phyloP scores from a whole-genome alignment of 2,797 vertebrate species.

The Mus caroli region DNA sequence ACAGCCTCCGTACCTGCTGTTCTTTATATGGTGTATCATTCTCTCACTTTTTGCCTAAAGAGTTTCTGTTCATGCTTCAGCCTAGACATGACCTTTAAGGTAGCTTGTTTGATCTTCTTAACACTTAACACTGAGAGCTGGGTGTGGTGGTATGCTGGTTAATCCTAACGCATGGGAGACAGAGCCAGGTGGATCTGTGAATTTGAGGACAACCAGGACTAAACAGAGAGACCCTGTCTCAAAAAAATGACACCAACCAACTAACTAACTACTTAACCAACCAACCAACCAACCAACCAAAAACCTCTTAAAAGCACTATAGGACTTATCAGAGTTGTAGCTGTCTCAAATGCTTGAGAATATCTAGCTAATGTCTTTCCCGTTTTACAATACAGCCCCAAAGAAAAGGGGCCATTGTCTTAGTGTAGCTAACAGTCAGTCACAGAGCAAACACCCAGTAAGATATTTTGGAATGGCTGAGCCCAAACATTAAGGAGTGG shows the following conservation, averaged over 20 bases:
- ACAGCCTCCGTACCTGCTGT: neutral
- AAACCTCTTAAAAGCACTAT: neutral
- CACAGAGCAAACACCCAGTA: neutral
- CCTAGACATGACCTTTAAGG: neutral
- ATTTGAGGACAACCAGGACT: neutral
- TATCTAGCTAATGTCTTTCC: neutral
- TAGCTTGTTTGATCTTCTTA: slow-evolving; percentile 43
- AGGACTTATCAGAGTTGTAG: neutral
- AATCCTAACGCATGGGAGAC: neutral
- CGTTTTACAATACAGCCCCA: neutral
- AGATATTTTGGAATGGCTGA: neutral
- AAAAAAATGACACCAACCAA: neutral
- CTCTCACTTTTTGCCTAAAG: neutral
- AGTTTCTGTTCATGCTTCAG: neutral
- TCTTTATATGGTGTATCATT: neutral
- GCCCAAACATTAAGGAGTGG: neutral
- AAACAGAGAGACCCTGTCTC: neutral
- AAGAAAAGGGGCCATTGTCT: neutral
- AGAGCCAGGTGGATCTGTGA: neutral
- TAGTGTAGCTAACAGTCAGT: neutral
- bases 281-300: neutral
- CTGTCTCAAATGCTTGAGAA: slow-evolving; percentile 39
- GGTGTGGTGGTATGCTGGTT: neutral
- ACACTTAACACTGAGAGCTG: neutral
- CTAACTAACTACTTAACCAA: neutral